phyloP scores from a whole-genome alignment of 1,140 invertebrate genomes.

The Heliconius congener region DNA sequence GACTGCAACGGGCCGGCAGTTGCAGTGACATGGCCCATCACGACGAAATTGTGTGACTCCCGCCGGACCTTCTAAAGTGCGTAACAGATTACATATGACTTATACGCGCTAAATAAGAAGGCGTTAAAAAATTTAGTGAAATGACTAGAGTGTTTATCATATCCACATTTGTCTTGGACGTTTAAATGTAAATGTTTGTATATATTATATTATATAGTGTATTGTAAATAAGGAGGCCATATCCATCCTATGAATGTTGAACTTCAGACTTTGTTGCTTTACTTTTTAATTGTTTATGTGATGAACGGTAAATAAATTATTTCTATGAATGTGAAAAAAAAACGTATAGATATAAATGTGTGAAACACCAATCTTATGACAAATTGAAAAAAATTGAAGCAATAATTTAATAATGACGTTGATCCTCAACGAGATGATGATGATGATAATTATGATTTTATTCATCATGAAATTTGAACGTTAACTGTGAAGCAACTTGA shows the following conservation, averaged over 20 bases:
- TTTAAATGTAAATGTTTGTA: conserved; percentile 61
- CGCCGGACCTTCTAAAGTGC: conserved; percentile 77
- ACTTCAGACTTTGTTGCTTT: not conserved
- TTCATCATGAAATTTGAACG: not conserved
- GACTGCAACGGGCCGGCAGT: conserved; percentile 80
- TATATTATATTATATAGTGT: conserved; percentile 47
- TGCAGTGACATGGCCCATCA: conserved; percentile 78
- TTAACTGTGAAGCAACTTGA: conserved; percentile 3
- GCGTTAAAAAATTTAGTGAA: conserved; percentile 34
- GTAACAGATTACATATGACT: conserved; percentile 67
- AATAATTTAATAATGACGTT: conserved; percentile 5
- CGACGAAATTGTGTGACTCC: conserved; percentile 81
- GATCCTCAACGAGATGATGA: not conserved
- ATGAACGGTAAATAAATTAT: not conserved
- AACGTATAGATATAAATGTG: not conserved
- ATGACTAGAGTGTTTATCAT: conserved; percentile 25
- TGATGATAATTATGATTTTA: not conserved
- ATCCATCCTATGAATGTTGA: conserved; percentile 63
- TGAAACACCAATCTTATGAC: conserved; percentile 25
- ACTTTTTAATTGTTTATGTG: not conserved
- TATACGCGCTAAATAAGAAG: conserved; percentile 35
- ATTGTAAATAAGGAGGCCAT: conserved; percentile 63
- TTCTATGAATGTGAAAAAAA: not conserved
- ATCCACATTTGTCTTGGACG: conserved; percentile 42
- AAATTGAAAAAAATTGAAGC: not conserved